These are phyloP conservation scores for Anhinga anhinga DNA, from an alignment of 2,113 vertebrate species.

Conservation along the genomic window DNA sequence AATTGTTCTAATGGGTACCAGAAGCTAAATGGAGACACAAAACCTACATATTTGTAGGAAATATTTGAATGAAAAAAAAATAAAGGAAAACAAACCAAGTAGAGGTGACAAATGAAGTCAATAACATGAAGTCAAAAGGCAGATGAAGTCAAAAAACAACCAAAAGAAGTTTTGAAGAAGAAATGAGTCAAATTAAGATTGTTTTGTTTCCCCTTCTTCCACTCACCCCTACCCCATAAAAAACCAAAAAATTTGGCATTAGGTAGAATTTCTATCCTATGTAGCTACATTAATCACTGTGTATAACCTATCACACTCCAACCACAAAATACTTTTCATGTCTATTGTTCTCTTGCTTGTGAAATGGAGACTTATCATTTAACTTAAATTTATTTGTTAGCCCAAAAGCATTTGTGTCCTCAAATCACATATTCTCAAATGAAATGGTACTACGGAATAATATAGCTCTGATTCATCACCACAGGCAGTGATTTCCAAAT, in stretches of 20 bases:
- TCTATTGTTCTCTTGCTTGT: neutral
- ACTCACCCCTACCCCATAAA: neutral
- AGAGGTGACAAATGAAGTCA: constrained; percentile 12
- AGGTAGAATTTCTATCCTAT: neutral
- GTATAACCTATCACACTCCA: neutral
- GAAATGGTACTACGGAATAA: neutral
- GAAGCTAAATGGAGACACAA: constrained; percentile 48
- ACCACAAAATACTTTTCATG: neutral
- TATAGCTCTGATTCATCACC: neutral
- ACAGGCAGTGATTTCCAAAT: neutral
- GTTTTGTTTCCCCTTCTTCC: neutral
- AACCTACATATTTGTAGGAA: constrained; percentile 36
- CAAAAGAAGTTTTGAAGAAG: neutral
- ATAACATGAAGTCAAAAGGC: no score
- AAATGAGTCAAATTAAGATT: neutral
- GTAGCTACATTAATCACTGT: neutral
- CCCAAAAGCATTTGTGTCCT: no score
- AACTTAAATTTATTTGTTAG: neutral
- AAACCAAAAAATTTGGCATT: neutral
- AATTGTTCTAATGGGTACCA: constrained; percentile 43
- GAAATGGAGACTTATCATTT: neutral
- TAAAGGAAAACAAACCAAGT: constrained; percentile 33
- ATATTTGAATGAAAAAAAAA: neutral
- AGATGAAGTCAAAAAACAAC: neutral
- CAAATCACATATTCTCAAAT: neutral